phyloP scores from a whole-genome alignment of 2,888 invertebrate species.

The Branchellion lobata region DNA sequence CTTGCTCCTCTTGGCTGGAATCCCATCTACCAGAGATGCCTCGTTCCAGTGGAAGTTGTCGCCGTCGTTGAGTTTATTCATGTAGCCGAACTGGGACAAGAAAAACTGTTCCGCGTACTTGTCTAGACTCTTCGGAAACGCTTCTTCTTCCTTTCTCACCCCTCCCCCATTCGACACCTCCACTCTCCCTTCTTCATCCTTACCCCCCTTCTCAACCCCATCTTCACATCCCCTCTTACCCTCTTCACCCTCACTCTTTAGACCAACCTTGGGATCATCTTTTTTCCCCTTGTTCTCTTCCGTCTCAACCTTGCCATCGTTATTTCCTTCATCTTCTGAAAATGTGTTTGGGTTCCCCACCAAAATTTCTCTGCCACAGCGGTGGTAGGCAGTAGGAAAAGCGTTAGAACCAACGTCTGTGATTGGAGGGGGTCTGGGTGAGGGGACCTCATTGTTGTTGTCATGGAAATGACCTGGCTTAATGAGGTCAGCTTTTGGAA shows the following conservation, averaged over 20 bases:
- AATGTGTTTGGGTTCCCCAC: neutral
- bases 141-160: neutral
- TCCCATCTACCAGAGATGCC: constrained; percentile 27
- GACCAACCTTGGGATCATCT: constrained; percentile 1
- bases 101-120: constrained; percentile 34
- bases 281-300: neutral
- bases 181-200: constrained; percentile 4
- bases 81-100: constrained; percentile 25
- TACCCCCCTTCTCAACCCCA: neutral
- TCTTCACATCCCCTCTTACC: neutral
- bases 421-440: no score
- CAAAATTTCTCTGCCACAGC: constrained; percentile 27
- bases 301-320: neutral
- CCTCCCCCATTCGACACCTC: neutral
- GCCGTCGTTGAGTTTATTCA: constrained; percentile 6
- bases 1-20: constrained; percentile 26
- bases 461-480: neutral
- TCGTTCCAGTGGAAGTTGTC: constrained; percentile 21
- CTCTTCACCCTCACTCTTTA: neutral
- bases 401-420: neutral
- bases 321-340: neutral
- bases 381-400: constrained; percentile 28
- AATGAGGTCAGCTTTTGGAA: neutral
- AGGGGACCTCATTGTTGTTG: no score
- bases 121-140: constrained; percentile 8